Base-by-base conservation (phyloP, 37 sponge, comb jelly and placozoan genomes). In the Lycopodina hypogea region DNA sequence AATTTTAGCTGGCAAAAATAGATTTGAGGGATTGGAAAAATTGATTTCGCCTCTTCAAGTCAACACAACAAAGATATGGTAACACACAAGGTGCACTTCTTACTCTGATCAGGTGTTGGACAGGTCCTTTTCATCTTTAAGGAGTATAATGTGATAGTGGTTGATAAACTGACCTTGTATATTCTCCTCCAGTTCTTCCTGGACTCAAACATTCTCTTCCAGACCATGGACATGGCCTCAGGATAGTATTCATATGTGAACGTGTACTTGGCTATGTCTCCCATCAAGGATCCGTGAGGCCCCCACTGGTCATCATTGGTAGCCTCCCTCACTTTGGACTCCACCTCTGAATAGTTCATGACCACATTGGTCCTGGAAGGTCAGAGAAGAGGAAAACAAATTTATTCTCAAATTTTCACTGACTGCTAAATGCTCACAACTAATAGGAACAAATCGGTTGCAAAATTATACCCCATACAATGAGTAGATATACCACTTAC, bases 291-390 rank as follows among this genome's bases (percentile, higher is more conserved):
- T 11, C 99, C 99, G 42, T 88, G 92, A 11, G 99, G 94, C 1
- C 99, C 99, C 99, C 99, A 98, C 19, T 92, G 76, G 39, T 98
- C 99, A 83, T 98, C 99, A 78, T 98, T 98, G 26, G 99, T 96
- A 11, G 99, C 99, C 66, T 98, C 99, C 9, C 96, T 69, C 37
- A 98, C 96, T 67, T 95, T 98, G 41, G 94, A 68, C 79, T 98
- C 99, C 29, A 95, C 94, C 15, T 95, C 96, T 24, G 94, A 87
- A 90, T 98, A 98, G 79, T 98, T 98, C 99, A 98, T 98, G 84
- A 98, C 96, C 79, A 98, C 94, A 80, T 95, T 95, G 83, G 96
- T 90, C 82, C 96, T 98, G 68, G 11, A 42, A 29, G 68, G 7
- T 42, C 41, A n/a, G n/a, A n/a, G n/a, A n/a, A n/a, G n/a, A n/a